phyloP scores from a whole-genome alignment of 2,113 vertebrate genomes.

The Fregata magnificens region DNA sequence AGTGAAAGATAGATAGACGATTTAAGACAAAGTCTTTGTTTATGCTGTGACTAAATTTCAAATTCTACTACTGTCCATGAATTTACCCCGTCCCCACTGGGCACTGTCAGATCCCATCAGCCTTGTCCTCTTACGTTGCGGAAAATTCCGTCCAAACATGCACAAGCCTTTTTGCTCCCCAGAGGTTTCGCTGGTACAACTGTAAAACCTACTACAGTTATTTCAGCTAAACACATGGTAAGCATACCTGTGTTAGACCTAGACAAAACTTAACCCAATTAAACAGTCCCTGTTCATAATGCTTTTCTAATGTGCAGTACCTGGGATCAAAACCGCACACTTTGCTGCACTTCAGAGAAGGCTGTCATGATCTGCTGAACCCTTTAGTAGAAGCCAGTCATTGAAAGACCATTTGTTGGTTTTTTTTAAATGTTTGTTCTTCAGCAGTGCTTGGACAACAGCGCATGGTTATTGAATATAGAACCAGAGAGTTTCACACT shows the following conservation, averaged over 20 bases:
- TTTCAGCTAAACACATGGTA: not conserved
- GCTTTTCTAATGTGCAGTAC: accelerated
- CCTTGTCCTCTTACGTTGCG: not conserved
- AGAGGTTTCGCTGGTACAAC: not conserved
- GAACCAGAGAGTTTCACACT: not conserved
- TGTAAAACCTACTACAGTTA: not conserved
- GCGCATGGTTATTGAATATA: accelerated
- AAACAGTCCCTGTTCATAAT: not conserved
- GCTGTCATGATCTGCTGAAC: not conserved
- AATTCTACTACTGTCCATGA: not conserved
- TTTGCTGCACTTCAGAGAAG: not conserved
- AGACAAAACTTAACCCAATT: not conserved
- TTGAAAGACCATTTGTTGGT: not conserved
- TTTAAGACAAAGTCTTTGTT: not conserved
- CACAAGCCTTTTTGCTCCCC: not conserved
- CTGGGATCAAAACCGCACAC: accelerated
- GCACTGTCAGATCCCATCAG: slow-evolving; percentile 20
- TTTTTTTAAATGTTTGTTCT: not conserved
- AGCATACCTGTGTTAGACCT: not conserved
- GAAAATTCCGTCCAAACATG: not conserved
- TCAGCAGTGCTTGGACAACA: not conserved
- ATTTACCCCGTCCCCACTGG: not conserved
- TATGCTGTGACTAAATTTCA: not conserved
- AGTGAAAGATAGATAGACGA: not conserved
- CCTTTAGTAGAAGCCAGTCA: not conserved